A percentile compares a stretch with the other conserved stretches of the same genome.
These are phyloP conservation scores for Palythoa heliodiscus DNA, from an alignment of 92 coral and sea anemone species.

Conservation along the genomic window DNA sequence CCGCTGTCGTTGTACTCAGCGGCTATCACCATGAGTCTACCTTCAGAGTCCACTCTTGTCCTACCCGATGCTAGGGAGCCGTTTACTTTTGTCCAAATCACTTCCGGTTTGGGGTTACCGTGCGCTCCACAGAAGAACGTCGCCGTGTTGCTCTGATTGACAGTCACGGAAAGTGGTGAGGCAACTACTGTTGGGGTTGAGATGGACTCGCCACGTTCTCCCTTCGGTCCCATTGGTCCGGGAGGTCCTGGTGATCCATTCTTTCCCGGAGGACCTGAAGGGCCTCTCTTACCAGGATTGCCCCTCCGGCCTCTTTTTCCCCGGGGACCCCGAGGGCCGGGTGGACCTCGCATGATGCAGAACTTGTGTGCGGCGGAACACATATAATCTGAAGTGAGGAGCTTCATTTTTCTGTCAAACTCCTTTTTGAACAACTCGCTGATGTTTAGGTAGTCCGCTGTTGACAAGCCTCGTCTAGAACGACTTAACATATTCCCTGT, in stretches of 20 bases:
- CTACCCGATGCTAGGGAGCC: neutral
- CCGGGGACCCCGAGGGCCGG: constrained; percentile 29
- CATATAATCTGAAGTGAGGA: neutral
- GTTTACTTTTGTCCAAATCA: constrained; percentile 27
- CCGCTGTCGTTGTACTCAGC: neutral
- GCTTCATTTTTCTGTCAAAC: constrained; percentile 8
- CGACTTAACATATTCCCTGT: constrained; percentile 3
- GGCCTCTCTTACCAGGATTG: neutral
- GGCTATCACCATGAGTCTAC: neutral
- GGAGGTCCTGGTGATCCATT: constrained; percentile 10
- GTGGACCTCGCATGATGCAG: constrained; percentile 33
- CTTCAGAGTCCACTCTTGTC: too few relatives aligned
- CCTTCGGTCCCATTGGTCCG: constrained; percentile 9
- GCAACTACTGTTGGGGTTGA: constrained; percentile 13
- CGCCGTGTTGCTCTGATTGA: constrained; percentile 7
- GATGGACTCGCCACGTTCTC: constrained; percentile 32
- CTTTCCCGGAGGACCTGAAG: constrained; percentile 6
- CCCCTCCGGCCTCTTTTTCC: constrained; percentile 27
- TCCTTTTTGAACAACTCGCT: constrained; percentile 17
- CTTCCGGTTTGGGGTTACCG: constrained; percentile 36
- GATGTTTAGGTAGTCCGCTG: neutral
- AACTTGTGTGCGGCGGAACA: constrained; percentile 12
- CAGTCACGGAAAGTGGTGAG: constrained; percentile 3
- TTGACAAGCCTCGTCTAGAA: constrained; percentile 6
- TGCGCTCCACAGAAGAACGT: constrained; percentile 27